Evolutionary conservation across 2,797 vertebrate species (phyloP).

Genomic region (Nyctibius grandis): DNA sequence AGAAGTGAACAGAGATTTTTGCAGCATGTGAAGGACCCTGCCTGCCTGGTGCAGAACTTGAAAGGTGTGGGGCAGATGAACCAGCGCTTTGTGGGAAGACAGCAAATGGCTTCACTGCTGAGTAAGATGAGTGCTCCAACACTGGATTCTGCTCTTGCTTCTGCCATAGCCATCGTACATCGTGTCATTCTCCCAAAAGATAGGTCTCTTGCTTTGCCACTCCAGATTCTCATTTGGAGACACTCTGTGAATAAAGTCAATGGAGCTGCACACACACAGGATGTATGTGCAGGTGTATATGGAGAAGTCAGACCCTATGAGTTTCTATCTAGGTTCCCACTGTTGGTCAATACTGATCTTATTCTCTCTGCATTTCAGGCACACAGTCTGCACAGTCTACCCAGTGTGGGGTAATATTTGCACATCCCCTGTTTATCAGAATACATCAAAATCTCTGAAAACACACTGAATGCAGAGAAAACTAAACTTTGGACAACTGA

Average conservation of each 20-base stretch:
- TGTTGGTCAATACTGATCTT: not conserved
- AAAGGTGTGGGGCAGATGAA: not conserved
- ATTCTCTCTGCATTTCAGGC: not conserved
- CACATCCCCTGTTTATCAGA: not conserved
- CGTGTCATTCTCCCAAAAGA: not conserved
- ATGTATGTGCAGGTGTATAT: rapidly evolving
- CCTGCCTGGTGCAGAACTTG: not conserved
- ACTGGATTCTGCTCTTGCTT: not conserved
- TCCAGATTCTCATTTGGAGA: not conserved
- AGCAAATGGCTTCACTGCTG: not conserved
- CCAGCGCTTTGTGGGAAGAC: not conserved
- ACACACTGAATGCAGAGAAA: not conserved
- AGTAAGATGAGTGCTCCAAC: not conserved
- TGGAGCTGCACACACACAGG: not conserved
- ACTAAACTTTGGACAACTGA: not conserved
- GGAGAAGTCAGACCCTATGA: not conserved
- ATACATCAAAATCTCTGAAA: not conserved
- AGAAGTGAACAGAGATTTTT: not conserved
- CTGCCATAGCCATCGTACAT: not conserved
- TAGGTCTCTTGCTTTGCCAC: not conserved
- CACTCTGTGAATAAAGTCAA: not conserved
- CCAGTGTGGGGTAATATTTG: not conserved
- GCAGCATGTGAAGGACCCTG: rapidly evolving
- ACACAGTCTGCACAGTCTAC: too few species aligned
- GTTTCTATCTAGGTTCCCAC: not conserved